Conservation (phyloP, 2,888 invertebrate genomes). For the Morinoia aosen region DNA sequence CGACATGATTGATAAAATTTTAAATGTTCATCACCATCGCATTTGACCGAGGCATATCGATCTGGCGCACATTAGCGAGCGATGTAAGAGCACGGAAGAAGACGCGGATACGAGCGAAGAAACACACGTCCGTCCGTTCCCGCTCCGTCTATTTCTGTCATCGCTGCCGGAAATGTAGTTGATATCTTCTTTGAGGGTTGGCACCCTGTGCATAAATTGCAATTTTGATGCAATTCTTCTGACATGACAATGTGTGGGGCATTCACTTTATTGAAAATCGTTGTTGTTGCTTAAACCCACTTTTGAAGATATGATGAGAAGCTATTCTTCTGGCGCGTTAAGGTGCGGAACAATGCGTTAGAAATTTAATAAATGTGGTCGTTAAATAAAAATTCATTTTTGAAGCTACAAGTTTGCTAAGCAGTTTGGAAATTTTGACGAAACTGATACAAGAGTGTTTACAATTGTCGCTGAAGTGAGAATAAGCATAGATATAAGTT, state of each 20-base stretch:
- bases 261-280: background rate
- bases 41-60: background rate
- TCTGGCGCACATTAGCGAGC: background rate
- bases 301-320: no score
- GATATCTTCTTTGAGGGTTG: background rate
- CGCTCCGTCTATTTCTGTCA: background rate
- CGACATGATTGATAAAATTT: background rate
- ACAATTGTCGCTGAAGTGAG: no score
- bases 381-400: no score
- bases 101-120: background rate
- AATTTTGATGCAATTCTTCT: background rate
- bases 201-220: background rate
- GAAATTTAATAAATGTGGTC: no score
- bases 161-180: background rate
- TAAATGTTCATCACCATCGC: background rate
- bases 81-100: background rate
- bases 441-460: no score
- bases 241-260: background rate
- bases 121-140: background rate
- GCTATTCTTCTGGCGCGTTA: no score
- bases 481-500: no score
- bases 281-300: background rate
- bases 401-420: no score
- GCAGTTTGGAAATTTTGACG: no score
- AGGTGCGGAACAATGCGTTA: no score